Conservation (phyloP, 2,113 vertebrate genomes). For the Illadopsis cleaveri region DNA sequence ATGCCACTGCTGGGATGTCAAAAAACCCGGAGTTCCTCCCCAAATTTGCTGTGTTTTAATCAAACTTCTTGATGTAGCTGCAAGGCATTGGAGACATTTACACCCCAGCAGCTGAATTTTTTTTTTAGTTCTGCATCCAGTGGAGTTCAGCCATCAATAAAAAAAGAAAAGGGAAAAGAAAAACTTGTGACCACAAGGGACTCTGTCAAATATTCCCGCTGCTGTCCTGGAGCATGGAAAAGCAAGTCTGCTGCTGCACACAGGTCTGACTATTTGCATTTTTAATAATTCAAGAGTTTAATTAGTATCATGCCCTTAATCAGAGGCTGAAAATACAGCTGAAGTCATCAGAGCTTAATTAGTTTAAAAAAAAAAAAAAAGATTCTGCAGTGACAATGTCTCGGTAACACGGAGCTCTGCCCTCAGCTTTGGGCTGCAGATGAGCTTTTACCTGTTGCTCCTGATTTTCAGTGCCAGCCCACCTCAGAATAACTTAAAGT, state of each 20-base stretch:
- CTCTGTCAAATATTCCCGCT: not conserved
- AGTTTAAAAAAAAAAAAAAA: slow-evolving; percentile 15
- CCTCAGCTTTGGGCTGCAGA: not conserved
- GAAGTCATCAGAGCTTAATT: slow-evolving; percentile 77
- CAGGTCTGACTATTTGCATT: slow-evolving; percentile 70
- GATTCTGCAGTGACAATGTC: slow-evolving; percentile 20
- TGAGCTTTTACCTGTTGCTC: not conserved
- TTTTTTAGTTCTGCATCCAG: not conserved
- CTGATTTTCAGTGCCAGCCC: not conserved
- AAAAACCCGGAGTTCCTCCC: not conserved
- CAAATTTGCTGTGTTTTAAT: slow-evolving; percentile 5
- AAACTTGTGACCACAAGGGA: not conserved
- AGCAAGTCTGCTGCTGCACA: slow-evolving; percentile 29
- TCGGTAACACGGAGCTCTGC: not conserved
- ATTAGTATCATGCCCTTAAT: slow-evolving; percentile 75
- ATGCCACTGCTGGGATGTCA: not conserved
- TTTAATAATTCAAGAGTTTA: slow-evolving; percentile 77
- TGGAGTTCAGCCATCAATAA: not conserved
- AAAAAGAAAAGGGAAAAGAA: not conserved
- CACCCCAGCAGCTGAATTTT: not conserved
- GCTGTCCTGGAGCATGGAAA: slow-evolving; percentile 10
- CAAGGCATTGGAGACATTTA: not conserved
- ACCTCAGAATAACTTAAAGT: not conserved
- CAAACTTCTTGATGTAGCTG: not conserved
- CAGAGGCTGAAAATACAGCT: slow-evolving; percentile 72